Evolutionary conservation across 1,140 invertebrate species (phyloP), one percentile per base, ranked within the genome.

Genomic region (Coelopa frigida): DNA sequence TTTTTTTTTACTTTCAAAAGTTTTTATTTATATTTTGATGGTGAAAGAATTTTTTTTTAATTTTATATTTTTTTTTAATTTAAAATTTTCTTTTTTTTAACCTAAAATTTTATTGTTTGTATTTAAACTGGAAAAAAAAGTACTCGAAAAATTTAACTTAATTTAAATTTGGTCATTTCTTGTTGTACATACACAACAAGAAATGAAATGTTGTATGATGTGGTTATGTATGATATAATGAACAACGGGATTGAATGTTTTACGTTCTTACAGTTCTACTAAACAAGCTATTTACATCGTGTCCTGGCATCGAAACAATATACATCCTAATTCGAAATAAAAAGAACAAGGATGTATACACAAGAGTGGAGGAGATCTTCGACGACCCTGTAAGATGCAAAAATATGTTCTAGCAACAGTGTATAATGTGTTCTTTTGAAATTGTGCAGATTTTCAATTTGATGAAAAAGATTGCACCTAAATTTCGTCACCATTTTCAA

Each of bases 271-370:
- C 40, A 58, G 56, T 77, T 8, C 65, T 92, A 7, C 72, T 92
- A 33, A 87, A 92, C 66, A 93, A 94, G 63, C 65, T 94, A 2
- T 72, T 94, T 2, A 70, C 87, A 15, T 80, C 78, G 22, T 93
- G 89, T 64, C 79, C 82, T 1, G 78, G 78, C 0, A 71, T 92
- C 5, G 76, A 78, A n/a, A 80, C 71, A 12, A 76, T 95, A 12
- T 93, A 87, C 56, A 60, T 92, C 1, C 71, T 94, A 33, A 78
- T 93, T 11, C 72, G 90, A 40, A 77, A 80, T 21, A 93, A 92
- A 64, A 83, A 84, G 51, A 85, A 83, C 3, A 83, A 87, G 59
- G 78, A 82, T 52, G 77, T 85, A 6, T 76, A 81, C 51, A 74
- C 78, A 2, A 73, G 85, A 40, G 70, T 81, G 15, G 79, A 85